Base-by-base conservation (phyloP, 2,113 vertebrate genomes). In the Anoura caudifer region DNA sequence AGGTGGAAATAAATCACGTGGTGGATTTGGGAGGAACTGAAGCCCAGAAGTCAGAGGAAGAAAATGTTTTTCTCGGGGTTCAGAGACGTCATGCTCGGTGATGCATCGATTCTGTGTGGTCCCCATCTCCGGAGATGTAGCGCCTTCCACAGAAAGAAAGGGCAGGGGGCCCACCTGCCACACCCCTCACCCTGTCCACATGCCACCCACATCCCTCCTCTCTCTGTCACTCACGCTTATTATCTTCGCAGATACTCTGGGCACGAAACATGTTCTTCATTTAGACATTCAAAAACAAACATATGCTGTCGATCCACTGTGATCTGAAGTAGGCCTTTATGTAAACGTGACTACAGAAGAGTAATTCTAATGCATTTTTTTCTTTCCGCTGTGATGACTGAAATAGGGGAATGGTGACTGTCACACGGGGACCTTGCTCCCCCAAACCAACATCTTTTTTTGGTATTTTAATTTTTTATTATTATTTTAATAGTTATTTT, bases 161-260 rank as follows among this genome's bases (percentile, higher is more conserved):
- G 33, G 3, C 4, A 22, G 13, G 9, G 8, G 33, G 12, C 20
- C 73, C 15, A 28, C 7, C 3, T 38, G 5, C 52, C 54, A 20
- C 1, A 0, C 63, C 24, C 0, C 0, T 50, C 20, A 26, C 7
- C 19, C 16, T 1, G 5, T 28, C 28, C 11, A 7, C 31, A 28
- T 4, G 28, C 61, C 28, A 16, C 4, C 4, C 5, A 1, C 9
- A 4, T 43, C 2, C 20, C 2, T n/a, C 52, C 20, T 77, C 15
- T 41, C 19, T 54, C 26, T 3, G 10, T 24, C 52, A 11, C 87
- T 82, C 16, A 33, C 7, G 2, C 31, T 65, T 20, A 47, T 0
- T 36, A 90, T 73, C 36, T 41, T 36, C 36, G 9, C 8, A 81
- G 14, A 26, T 80, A 2, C 7, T 24, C 45, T 45, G 5, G 31